These are phyloP conservation scores for Ctenodactylus gundi DNA, from an alignment of 2,113 vertebrate genomes.

Conservation along the genomic window DNA sequence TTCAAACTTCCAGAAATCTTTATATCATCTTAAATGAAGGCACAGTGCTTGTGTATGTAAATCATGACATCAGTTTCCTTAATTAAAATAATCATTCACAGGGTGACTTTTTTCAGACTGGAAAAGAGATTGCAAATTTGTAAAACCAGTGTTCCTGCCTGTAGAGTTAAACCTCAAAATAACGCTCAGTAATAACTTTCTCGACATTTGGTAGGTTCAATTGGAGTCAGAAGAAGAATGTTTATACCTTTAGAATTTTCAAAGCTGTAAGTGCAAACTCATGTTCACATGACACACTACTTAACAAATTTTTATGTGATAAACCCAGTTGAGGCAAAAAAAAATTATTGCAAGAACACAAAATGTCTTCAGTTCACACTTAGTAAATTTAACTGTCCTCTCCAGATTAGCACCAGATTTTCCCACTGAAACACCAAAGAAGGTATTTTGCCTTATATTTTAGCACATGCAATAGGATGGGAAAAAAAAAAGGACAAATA, in stretches of 20 bases:
- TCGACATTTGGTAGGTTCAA: constrained; percentile 61
- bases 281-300: not conserved
- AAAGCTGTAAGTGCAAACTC: constrained; percentile 61
- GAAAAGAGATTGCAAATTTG: constrained; percentile 72
- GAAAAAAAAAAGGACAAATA: constrained; percentile 5
- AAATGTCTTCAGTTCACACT: constrained; percentile 59
- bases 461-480: constrained; percentile 2
- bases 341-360: not conserved
- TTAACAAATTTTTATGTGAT: constrained; percentile 50
- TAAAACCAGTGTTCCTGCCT: constrained; percentile 58
- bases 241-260: constrained; percentile 71
- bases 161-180: constrained; percentile 67
- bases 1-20: constrained; percentile 63
- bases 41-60: constrained; percentile 54
- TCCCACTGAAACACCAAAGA: not conserved
- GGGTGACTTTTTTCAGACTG: constrained; percentile 37
- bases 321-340: not conserved
- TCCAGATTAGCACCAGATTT: constrained; percentile 10
- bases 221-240: constrained; percentile 47
- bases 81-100: constrained; percentile 41
- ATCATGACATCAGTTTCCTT: constrained; percentile 42
- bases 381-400: not conserved
- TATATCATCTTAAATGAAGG: constrained; percentile 54
- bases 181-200: constrained; percentile 69
- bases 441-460: not conserved